Base-by-base conservation (phyloP, 2,113 vertebrate species). In the Ploceus nigricollis region DNA sequence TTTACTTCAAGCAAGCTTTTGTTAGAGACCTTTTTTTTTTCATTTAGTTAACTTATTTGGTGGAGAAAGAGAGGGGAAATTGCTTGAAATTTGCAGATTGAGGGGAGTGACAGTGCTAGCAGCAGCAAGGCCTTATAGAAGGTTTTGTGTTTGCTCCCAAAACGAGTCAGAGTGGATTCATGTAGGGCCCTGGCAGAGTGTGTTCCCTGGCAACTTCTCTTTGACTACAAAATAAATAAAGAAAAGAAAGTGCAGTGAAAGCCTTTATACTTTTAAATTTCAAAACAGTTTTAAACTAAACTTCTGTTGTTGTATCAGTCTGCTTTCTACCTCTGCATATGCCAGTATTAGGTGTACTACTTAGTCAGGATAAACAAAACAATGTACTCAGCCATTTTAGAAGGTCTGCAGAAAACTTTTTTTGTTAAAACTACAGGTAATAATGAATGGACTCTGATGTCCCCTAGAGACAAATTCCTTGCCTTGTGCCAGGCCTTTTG, bases 191-290 rank as follows among this genome's bases (percentile, higher is more conserved):
- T 95, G 92, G 92, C 90, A 89, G 42, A 81, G 13, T 13, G 39
- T 48, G 80, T 73, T 95, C 39, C 90, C 82, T 92, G 90, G 92
- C 92, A 97, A 95, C 92, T 82, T 95, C 75, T 73, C 69, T 78
- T 94, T 87, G 65, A 89, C 79, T 66, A 48, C 58, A 83, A 82
- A 80, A 93, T 45, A 94, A 91, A 90, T 82, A 88, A 61, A 84
- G 33, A 61, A 90, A 80, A 64, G 42, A 89, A 72, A 95, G 50
- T 54, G 9, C 33, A 86, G 21, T 47, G 39, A 92, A 93, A 90
- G 75, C 8, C 3, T 70, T 80, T 57, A 33, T 42, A 25, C 7
- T 53, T 71, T 57, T 18, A 75, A 45, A 24, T 93, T 82, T 48
- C 13, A 56, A n/a, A 69, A 37, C 28, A 21, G 12, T 72, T 89